A percentile compares a stretch with the other conserved stretches of the same genome.
These are phyloP conservation scores for Dexiosoma caninum DNA, from an alignment of 2,888 invertebrate species.

Conservation along the genomic window DNA sequence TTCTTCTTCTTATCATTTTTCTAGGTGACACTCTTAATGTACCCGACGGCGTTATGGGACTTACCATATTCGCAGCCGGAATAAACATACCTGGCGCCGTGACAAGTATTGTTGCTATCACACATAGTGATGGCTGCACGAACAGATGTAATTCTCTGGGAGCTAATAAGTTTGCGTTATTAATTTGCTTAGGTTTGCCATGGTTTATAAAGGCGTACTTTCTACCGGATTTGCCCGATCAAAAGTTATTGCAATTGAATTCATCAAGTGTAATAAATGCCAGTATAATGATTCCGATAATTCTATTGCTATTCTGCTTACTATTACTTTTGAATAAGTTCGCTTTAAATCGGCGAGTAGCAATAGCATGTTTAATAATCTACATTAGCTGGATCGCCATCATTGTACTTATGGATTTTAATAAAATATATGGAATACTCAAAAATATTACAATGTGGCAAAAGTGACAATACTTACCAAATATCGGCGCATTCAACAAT, in stretches of 20 bases:
- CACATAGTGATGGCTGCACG: constrained; percentile 95
- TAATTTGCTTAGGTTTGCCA: constrained; percentile 89
- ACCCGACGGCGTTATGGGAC: constrained; percentile 95
- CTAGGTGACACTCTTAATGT: constrained; percentile 90
- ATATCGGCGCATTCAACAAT: no score
- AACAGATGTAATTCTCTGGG: constrained; percentile 93
- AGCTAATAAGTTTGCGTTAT: constrained; percentile 92
- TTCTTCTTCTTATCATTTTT: constrained; percentile 78
- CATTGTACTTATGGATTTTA: constrained; percentile 89
- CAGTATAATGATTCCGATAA: constrained; percentile 88
- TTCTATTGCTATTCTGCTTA: constrained; percentile 86
- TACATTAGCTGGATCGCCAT: constrained; percentile 89
- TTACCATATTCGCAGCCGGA: constrained; percentile 93
- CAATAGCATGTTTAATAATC: constrained; percentile 87
- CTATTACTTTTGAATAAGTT: constrained; percentile 89
- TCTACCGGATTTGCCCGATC: constrained; percentile 84
- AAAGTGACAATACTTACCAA: no score
- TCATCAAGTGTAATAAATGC: constrained; percentile 92
- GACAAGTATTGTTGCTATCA: constrained; percentile 92
- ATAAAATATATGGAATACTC: no score
- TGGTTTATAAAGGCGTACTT: constrained; percentile 91
- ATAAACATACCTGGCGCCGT: constrained; percentile 96
- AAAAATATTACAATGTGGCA: no score
- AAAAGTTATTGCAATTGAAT: constrained; percentile 88
- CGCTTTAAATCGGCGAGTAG: constrained; percentile 88